Conservation (phyloP, 2,888 invertebrate species). For the Crocallis elinguaria region DNA sequence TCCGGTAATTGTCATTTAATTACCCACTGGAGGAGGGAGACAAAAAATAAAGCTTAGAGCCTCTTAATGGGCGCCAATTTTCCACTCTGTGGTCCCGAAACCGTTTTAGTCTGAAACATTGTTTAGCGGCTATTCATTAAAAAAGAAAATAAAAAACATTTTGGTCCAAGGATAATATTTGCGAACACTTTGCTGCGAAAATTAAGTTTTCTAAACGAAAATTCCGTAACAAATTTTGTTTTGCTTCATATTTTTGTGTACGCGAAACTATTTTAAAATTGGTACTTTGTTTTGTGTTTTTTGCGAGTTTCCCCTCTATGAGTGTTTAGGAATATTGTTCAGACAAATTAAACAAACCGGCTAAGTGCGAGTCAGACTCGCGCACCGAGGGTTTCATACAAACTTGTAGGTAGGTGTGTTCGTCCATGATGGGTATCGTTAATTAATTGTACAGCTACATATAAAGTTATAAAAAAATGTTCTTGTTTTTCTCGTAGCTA, state of each 20-base stretch:
- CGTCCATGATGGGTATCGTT: too few species aligned
- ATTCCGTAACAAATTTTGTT: constrained; percentile 2
- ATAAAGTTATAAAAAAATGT: too few species aligned
- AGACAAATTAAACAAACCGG: not conserved
- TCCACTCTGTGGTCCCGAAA: constrained; percentile 57
- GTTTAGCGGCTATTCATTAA: constrained; percentile 51
- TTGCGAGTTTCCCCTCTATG: not conserved
- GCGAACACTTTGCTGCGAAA: constrained; percentile 18
- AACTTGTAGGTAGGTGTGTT: not conserved
- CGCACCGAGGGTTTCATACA: too few species aligned
- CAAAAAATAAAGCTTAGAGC: constrained; percentile 66
- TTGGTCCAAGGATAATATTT: constrained; percentile 30
- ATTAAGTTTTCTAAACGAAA: constrained; percentile 17
- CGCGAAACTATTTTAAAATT: constrained; percentile 5
- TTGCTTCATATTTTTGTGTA: not conserved
- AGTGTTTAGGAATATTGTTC: not conserved
- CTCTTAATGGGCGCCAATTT: constrained; percentile 68
- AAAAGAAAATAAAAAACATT: constrained; percentile 40
- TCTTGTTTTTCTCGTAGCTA: too few species aligned
- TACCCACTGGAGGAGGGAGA: constrained; percentile 57
- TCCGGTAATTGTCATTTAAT: constrained; percentile 79
- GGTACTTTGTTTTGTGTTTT: not conserved
- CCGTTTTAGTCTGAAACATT: constrained; percentile 55
- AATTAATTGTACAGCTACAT: too few species aligned
- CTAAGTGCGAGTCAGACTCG: not conserved